These are phyloP conservation scores for Pangasius sanitwongsei DNA, from an alignment of 2,797 vertebrate genomes.

Conservation along the genomic window DNA sequence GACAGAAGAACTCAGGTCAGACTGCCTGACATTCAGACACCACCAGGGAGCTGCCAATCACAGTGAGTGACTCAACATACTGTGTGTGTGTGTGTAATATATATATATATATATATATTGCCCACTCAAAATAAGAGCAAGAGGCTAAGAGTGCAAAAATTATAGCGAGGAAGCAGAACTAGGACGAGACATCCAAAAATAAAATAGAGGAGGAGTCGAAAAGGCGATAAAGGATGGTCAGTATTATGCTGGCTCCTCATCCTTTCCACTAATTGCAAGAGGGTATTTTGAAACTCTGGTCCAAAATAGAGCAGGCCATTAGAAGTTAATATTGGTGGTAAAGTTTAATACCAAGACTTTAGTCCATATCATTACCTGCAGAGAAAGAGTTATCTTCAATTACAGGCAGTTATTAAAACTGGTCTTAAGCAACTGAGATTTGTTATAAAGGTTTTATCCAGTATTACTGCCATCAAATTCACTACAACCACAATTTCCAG, in stretches of 20 bases:
- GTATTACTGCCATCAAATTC: background rate
- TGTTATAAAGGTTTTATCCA: background rate
- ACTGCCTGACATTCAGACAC: slow-evolving; percentile 13
- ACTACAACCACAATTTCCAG: background rate
- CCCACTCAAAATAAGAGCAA: background rate
- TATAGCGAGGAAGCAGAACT: background rate
- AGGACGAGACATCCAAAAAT: background rate
- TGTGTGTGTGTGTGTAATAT: too few relatives aligned
- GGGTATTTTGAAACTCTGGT: background rate
- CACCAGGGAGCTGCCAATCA: slow-evolving; percentile 30
- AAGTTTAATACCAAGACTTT: background rate
- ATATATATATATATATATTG: too few relatives aligned
- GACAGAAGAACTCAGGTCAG: background rate
- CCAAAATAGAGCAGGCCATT: background rate
- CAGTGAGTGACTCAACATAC: background rate
- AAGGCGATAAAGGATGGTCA: background rate
- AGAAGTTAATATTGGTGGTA: background rate
- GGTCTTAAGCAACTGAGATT: too few relatives aligned
- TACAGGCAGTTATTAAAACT: background rate
- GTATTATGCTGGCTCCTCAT: background rate
- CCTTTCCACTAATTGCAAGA: background rate
- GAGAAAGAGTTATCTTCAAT: background rate
- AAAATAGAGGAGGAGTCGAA: background rate
- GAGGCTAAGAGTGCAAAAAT: slow-evolving; percentile 3
- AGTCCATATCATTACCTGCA: background rate